phyloP scores from a whole-genome alignment of 2,888 invertebrate species.

The Seira musarum region DNA sequence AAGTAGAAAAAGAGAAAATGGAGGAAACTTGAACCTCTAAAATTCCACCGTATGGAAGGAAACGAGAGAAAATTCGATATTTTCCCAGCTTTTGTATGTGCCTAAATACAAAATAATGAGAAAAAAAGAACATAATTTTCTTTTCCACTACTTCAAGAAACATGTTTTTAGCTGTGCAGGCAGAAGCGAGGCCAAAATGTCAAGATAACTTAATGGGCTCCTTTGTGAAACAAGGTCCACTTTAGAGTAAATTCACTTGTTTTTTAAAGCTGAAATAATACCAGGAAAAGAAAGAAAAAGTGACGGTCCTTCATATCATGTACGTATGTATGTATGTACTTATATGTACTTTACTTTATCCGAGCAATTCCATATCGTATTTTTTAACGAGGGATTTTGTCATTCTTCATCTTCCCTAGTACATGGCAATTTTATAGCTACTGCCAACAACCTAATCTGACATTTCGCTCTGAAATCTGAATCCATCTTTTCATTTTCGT shows the following conservation, averaged over 20 bases:
- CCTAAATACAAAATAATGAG: not conserved
- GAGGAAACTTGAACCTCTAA: constrained; percentile 34
- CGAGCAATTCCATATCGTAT: not conserved
- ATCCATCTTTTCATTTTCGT: constrained; percentile 1
- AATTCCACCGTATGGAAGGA: constrained; percentile 47
- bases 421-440: not conserved
- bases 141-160: not conserved
- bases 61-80: constrained; percentile 20
- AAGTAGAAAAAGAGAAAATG: constrained; percentile 19
- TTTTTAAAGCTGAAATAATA: not conserved
- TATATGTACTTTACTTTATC: not conserved
- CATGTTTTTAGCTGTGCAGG: not conserved
- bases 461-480: constrained; percentile 15
- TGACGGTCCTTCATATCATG: not conserved
- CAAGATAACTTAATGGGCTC: constrained; percentile 35
- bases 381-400: not conserved
- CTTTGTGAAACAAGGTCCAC: not conserved
- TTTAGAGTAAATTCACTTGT: not conserved
- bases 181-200: constrained; percentile 39
- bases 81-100: constrained; percentile 2
- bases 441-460: not conserved
- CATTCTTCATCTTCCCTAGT: not conserved
- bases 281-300: not conserved
- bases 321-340: not conserved
- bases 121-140: not conserved